These are phyloP conservation scores for Lepidocyrtinus sp. DNA, from an alignment of 2,888 invertebrate genomes.

Conservation along the genomic window DNA sequence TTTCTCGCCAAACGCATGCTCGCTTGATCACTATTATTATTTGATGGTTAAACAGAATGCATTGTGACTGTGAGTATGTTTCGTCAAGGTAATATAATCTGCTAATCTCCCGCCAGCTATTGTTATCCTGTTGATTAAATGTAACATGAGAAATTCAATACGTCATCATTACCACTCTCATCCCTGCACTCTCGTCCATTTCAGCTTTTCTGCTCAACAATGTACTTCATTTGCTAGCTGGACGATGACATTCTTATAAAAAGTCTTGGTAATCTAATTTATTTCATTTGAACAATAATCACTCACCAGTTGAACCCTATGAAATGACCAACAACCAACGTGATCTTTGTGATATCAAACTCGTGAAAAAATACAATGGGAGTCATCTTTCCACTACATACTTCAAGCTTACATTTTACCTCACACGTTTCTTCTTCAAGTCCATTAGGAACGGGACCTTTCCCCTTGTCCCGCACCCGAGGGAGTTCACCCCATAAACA, in stretches of 20 bases:
- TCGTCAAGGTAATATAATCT: conserved; percentile 23
- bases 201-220: too few relatives aligned
- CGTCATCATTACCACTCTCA: background rate
- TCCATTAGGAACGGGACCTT: background rate
- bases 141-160: background rate
- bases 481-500: background rate
- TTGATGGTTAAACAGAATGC: background rate
- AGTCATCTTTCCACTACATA: too few relatives aligned
- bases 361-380: too few relatives aligned
- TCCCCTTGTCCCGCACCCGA: background rate
- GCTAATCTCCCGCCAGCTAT: conserved; percentile 28
- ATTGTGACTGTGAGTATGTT: background rate
- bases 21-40: background rate
- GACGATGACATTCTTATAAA: too few relatives aligned
- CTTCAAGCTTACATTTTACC: too few relatives aligned
- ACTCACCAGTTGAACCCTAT: too few relatives aligned
- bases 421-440: background rate
- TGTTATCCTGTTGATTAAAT: conserved; percentile 47
- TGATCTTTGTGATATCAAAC: too few relatives aligned
- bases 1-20: background rate
- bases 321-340: too few relatives aligned
- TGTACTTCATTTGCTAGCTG: too few relatives aligned
- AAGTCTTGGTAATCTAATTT: too few relatives aligned
- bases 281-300: too few relatives aligned
- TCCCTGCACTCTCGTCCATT: too few relatives aligned